Conservation (phyloP, 2,888 invertebrate species). For the Rhorus exstirpatorius region DNA sequence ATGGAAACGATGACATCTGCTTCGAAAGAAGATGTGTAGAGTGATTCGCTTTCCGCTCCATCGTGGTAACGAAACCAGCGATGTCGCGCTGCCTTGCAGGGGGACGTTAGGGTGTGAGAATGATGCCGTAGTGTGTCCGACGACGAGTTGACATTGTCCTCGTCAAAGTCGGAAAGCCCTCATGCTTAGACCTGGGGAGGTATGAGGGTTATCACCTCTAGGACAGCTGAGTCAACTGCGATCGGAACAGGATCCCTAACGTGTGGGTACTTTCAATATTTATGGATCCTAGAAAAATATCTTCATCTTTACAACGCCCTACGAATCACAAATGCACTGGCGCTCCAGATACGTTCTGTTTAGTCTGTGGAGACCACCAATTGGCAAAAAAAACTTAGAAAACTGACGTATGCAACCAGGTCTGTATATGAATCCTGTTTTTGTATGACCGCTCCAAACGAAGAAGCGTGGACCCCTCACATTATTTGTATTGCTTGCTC, state of each 20-base stretch:
- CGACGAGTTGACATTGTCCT: conserved; percentile 30
- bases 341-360: no score
- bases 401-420: no score
- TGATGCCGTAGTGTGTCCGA: conserved; percentile 23
- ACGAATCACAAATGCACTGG: no score
- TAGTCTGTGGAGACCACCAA: no score
- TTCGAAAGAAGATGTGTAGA: conserved; percentile 18
- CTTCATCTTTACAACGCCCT: no score
- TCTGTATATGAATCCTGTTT: no score
- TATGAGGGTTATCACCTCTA: conserved; percentile 15
- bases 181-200: conserved; percentile 12
- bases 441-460: no score
- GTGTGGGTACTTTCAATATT: background rate
- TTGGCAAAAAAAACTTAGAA: background rate
- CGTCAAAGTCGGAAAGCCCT: conserved; percentile 18
- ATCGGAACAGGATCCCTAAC: no score
- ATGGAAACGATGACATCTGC: conserved; percentile 16
- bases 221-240: conserved; percentile 16
- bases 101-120: conserved; percentile 11
- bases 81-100: background rate
- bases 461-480: no score
- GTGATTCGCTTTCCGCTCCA: conserved; percentile 10
- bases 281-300: background rate
- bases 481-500: no score
- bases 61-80: conserved; percentile 31